Evolutionary conservation across 2,888 invertebrate species (phyloP).

Genomic region (Hipparchia sbordonii): DNA sequence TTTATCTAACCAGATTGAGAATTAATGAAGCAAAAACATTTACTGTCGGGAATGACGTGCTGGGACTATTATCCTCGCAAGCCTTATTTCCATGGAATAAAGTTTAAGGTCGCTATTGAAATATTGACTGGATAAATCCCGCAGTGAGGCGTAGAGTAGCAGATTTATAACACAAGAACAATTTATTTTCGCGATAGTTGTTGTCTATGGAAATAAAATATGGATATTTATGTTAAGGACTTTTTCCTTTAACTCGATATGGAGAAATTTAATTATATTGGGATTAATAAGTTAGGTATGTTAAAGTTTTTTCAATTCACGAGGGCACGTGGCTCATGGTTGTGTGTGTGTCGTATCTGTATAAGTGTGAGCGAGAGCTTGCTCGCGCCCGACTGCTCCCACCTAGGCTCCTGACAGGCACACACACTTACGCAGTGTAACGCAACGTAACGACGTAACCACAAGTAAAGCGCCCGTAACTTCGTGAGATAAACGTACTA

Average conservation of each 20-base stretch:
- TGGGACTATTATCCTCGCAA: slow-evolving; percentile 1
- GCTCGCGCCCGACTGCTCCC: too few species aligned
- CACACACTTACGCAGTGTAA: too few species aligned
- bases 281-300: too few species aligned
- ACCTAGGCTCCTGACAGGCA: too few species aligned
- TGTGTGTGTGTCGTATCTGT: too few species aligned
- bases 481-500: too few species aligned
- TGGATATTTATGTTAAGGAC: slow-evolving; percentile 4
- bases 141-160: slow-evolving; percentile 55
- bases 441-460: too few species aligned
- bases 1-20: slow-evolving; percentile 44
- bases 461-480: too few species aligned
- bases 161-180: slow-evolving; percentile 53
- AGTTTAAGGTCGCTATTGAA: slow-evolving; percentile 11
- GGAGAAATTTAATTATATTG: too few species aligned
- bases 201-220: slow-evolving; percentile 19
- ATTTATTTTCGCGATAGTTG: slow-evolving; percentile 30
- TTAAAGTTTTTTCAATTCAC: too few species aligned
- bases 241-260: background rate
- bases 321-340: too few species aligned
- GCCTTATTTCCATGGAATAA: slow-evolving; percentile 3
- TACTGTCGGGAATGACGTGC: slow-evolving; percentile 23
- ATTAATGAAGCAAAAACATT: slow-evolving; percentile 41
- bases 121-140: background rate
- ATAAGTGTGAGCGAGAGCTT: too few species aligned